Base-by-base conservation (phyloP, 2,888 invertebrate species). In the Diplazon laetatorius region DNA sequence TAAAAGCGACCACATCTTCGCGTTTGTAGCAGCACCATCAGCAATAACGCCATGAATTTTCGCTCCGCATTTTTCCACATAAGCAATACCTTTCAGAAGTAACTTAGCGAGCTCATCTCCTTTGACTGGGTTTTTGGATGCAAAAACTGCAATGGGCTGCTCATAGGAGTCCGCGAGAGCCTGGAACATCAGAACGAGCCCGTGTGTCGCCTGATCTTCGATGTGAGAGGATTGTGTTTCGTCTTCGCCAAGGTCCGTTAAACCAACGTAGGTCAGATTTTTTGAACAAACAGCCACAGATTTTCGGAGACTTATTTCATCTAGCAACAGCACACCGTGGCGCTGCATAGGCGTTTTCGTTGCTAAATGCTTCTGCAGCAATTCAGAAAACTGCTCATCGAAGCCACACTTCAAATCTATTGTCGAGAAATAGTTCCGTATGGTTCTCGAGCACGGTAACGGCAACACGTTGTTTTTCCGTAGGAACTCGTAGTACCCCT, bases 121-220 rank as follows among this genome's bases (percentile, higher is more conserved):
- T 10, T 57, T 20, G 3, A 76, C 76, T 9, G 82, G 62, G 5
- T 80, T 78, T 57, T 69, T 70, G 4, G 78, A 82, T 8, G 80
- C 80, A 44, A 81, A 83, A 10, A 82, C 82, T 10, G 80, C 82
- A 10, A 83, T 55, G n/a, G 82, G 80, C 39, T 83, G 84, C n/a
- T 81, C 71, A 52, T 78, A 80, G 9, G 52, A 37, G 37, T 78
- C 81, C 16, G 74, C 60, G 8, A 83, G 42, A 3, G 85, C 78
- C 69, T 83, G 83, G 59, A 82, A 83, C 76, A 83, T 72, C 1
- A 76, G 10, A 5, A 81, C 80, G 8, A 83, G 74, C 5, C 77
- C 81, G 48, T 82, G 74, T 8, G 66, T 74, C 3, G 71, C 75
- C 44, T 76, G 63, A 20, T 79, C 69, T 20, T 62, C 25, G 12